phyloP scores from a whole-genome alignment of 2,113 vertebrate genomes.

The Phodopus roborovskii region DNA sequence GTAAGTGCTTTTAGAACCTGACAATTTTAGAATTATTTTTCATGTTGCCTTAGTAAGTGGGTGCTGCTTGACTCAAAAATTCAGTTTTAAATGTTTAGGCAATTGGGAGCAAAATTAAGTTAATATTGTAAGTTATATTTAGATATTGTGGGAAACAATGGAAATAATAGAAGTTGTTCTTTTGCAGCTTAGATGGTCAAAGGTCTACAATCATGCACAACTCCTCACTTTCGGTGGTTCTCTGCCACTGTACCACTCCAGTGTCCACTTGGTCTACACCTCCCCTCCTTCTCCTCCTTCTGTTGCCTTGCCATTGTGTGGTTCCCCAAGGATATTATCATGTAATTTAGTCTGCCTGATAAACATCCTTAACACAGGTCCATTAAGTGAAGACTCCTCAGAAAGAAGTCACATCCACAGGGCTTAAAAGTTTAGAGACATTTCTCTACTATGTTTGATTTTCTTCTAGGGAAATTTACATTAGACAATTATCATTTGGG shows the following conservation, averaged over 20 bases:
- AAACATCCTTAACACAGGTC: neutral
- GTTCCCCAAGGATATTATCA: neutral
- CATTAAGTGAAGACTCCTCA: neutral
- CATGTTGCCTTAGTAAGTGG: neutral
- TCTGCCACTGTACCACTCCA: rapidly evolving
- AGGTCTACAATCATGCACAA: neutral
- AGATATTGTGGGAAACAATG: neutral
- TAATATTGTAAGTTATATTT: neutral
- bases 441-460: neutral
- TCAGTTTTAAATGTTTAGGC: neutral
- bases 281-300: too few relatives aligned
- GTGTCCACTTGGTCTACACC: neutral
- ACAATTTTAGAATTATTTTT: neutral
- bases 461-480: neutral
- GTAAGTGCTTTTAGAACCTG: neutral
- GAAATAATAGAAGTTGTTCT: neutral
- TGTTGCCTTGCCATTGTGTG: neutral
- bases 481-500: neutral
- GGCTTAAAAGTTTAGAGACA: neutral
- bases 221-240: neutral
- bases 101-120: neutral
- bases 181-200: neutral
- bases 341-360: neutral
- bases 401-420: neutral
- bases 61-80: neutral